Conservation (phyloP, 2,797 vertebrate species). For the Bradypus variegatus region DNA sequence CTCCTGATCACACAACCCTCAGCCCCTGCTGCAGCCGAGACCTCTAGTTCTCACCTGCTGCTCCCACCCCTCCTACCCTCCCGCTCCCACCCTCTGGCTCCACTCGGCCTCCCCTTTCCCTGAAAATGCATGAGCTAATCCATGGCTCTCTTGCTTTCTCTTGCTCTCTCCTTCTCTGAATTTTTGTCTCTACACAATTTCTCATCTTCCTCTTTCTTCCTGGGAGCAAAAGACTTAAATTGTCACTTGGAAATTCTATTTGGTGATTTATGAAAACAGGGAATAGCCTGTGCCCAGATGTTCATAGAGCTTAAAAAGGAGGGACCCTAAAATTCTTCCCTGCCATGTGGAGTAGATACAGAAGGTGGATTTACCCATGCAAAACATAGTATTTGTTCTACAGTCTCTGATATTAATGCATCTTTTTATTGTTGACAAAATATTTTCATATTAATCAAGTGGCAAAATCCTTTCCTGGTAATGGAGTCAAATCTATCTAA, state of each 20-base stretch:
- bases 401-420: background rate
- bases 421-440: background rate
- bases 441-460: background rate
- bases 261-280: no score
- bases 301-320: background rate
- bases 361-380: background rate
- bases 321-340: background rate
- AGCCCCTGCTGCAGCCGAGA: accelerated
- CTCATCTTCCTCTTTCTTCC: background rate
- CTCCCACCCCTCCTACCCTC: accelerated
- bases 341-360: background rate
- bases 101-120: no score
- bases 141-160: background rate
- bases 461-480: background rate
- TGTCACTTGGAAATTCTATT: background rate
- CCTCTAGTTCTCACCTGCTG: background rate
- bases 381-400: background rate
- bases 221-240: background rate
- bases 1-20: background rate
- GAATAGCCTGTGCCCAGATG: background rate
- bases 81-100: accelerated
- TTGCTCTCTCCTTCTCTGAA: background rate
- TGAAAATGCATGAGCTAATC: background rate
- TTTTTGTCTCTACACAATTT: background rate
- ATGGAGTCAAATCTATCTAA: background rate